Evolutionary conservation across 2,888 invertebrate species (phyloP).

Genomic region (Branchipolynoe longqiensis): DNA sequence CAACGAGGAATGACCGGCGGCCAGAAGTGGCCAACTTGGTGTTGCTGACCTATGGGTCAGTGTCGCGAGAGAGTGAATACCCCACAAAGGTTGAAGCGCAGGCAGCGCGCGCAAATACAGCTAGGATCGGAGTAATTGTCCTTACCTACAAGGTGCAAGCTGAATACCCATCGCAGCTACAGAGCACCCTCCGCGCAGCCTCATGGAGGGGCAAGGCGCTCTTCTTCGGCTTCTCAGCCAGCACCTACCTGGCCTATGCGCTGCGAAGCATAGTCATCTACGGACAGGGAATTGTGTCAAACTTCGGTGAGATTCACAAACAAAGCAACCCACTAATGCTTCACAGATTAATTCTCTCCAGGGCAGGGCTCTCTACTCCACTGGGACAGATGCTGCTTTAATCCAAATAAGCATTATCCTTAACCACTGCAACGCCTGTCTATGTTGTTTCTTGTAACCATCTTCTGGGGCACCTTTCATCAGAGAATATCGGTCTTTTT

Average conservation of each 20-base stretch:
- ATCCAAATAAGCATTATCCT: no score
- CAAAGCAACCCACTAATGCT: slow-evolving; percentile 41
- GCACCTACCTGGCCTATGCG: slow-evolving; percentile 6
- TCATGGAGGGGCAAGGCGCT: slow-evolving; percentile 2
- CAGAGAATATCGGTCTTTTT: no score
- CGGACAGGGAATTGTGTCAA: slow-evolving; percentile 22
- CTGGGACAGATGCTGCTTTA: no score
- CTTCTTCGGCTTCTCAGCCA: background rate
- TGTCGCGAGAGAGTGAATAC: background rate
- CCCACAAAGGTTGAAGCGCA: background rate
- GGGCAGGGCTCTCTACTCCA: no score
- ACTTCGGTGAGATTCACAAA: slow-evolving; percentile 54
- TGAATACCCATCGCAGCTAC: background rate
- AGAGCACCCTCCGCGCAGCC: background rate
- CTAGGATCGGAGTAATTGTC: slow-evolving; percentile 1
- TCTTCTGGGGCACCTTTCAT: no score
- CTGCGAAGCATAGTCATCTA: slow-evolving; percentile 30
- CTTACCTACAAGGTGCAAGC: background rate
- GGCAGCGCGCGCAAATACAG: background rate
- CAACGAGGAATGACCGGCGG: background rate
- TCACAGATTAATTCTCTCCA: no score
- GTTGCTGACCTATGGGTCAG: slow-evolving; percentile 4
- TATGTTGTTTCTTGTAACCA: no score
- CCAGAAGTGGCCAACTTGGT: slow-evolving; percentile 15
- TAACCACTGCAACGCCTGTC: no score